These are phyloP conservation scores for Scolopax mira DNA, from an alignment of 2,113 vertebrate genomes.

Conservation along the genomic window DNA sequence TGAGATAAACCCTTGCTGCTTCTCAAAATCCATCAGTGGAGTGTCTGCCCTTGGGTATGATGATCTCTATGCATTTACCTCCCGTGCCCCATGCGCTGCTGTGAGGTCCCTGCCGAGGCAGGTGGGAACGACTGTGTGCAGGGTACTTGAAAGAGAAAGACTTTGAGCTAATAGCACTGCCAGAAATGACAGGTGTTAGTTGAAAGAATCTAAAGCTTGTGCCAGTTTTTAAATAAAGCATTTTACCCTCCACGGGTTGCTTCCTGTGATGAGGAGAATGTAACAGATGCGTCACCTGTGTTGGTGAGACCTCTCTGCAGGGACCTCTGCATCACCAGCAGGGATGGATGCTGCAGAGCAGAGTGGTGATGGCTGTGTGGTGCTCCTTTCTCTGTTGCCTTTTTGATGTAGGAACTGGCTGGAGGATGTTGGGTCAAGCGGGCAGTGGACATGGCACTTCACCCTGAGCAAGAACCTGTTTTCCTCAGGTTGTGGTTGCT, in stretches of 20 bases:
- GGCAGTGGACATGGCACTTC: not conserved
- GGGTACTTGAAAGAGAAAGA: not conserved
- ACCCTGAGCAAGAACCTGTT: not conserved
- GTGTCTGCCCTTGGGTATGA: not conserved
- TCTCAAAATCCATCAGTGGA: not conserved
- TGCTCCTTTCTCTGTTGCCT: accelerated
- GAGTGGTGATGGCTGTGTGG: not conserved
- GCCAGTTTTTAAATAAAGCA: not conserved
- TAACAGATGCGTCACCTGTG: not conserved
- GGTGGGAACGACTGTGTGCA: not conserved
- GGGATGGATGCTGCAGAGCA: not conserved
- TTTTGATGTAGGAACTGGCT: not conserved
- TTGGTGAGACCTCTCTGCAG: not conserved
- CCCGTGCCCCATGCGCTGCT: not conserved
- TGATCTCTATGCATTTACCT: not conserved
- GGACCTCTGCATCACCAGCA: not conserved
- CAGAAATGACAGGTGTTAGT: not conserved
- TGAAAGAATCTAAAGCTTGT: not conserved
- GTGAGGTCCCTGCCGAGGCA: not conserved
- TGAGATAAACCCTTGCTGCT: not conserved
- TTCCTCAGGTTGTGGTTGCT: not conserved
- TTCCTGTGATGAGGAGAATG: not conserved
- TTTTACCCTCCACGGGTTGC: not conserved
- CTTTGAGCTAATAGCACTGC: not conserved
- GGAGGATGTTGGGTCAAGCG: not conserved